phyloP scores from a whole-genome alignment of 2,113 vertebrate species.

The Neomonachus schauinslandi region DNA sequence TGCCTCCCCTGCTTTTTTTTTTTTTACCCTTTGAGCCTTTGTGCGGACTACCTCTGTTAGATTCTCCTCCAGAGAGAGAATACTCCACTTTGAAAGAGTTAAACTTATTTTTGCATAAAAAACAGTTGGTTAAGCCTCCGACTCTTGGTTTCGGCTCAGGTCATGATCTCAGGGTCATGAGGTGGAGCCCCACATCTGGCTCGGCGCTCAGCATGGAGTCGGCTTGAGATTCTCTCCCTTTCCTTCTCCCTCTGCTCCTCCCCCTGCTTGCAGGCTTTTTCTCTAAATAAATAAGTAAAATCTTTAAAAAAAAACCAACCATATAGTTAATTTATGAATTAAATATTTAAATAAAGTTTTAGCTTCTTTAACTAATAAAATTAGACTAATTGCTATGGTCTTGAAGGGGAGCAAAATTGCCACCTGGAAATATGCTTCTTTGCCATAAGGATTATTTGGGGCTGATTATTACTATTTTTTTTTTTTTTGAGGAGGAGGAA shows the following conservation, averaged over 20 bases:
- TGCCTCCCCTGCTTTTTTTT: background rate
- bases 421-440: background rate
- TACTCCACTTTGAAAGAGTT: background rate
- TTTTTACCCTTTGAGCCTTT: background rate
- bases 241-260: background rate
- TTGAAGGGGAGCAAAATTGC: background rate
- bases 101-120: background rate
- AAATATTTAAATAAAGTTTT: background rate
- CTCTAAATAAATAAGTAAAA: background rate
- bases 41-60: background rate
- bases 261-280: background rate
- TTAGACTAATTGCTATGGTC: background rate
- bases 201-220: background rate
- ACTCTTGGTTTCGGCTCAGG: background rate
- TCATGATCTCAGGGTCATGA: background rate
- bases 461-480: background rate
- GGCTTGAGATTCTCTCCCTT: background rate
- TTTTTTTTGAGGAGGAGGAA: background rate
- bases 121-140: background rate
- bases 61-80: background rate
- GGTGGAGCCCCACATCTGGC: background rate
- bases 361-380: background rate
- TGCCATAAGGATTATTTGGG: background rate
- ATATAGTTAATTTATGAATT: background rate
- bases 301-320: background rate